Evolutionary conservation across 2,113 vertebrate genomes (phyloP).

Genomic region (Oncorhynchus nerka): DNA sequence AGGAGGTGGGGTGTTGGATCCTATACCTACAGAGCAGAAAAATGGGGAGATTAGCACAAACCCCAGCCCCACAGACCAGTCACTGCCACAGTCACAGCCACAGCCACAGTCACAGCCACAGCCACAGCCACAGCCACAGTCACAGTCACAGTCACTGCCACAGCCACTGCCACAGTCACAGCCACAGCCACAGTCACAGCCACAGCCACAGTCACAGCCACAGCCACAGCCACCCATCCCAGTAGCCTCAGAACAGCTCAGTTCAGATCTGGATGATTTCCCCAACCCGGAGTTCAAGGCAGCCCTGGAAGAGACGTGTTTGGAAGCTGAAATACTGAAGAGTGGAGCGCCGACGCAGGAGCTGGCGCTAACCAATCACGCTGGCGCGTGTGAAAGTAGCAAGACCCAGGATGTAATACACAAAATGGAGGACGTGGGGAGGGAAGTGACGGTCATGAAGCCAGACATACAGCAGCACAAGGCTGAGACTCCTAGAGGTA

Average conservation of each 20-base stretch:
- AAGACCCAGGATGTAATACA: constrained; percentile 28
- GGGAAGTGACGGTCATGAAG: constrained; percentile 20
- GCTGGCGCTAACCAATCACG: constrained; percentile 30
- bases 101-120: no score
- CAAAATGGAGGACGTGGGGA: neutral
- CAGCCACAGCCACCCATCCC: neutral
- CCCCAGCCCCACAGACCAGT: constrained; percentile 23
- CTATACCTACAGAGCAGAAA: constrained; percentile 19
- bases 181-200: no score
- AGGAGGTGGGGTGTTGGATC: no score
- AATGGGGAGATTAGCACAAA: neutral
- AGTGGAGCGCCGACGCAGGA: constrained; percentile 15
- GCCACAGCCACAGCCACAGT: no score
- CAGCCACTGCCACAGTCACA: no score
- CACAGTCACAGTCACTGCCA: no score
- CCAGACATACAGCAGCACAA: constrained; percentile 36
- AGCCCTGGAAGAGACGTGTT: constrained; percentile 52
- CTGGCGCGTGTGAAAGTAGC: constrained; percentile 30
- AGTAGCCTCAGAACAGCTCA: constrained; percentile 10
- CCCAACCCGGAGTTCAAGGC: constrained; percentile 65
- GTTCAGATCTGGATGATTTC: constrained; percentile 44
- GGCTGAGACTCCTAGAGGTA: constrained; percentile 59
- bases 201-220: no score
- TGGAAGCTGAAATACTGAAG: constrained; percentile 19
- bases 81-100: neutral